Conservation (phyloP, 2,113 vertebrate genomes). For the Periophthalmus modestus region DNA sequence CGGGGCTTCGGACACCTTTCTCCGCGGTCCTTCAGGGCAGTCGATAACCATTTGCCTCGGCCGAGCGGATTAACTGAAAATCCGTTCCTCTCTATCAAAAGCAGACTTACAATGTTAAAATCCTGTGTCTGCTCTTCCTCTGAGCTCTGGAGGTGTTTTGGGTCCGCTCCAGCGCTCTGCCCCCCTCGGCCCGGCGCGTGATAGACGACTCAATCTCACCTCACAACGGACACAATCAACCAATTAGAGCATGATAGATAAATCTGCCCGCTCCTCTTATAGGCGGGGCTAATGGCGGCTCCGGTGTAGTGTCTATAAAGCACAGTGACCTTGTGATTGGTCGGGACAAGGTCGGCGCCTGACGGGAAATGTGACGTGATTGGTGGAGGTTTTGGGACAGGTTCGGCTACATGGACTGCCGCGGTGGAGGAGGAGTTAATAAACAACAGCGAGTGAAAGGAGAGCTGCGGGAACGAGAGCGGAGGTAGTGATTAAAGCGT, state of each 20-base stretch:
- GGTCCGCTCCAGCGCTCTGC: constrained; percentile 63
- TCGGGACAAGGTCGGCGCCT: constrained; percentile 29
- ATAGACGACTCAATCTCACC: constrained; percentile 78
- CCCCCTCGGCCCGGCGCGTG: constrained; percentile 62
- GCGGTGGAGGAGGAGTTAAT: constrained; percentile 22
- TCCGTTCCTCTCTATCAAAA: constrained; percentile 70
- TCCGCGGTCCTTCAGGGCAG: constrained; percentile 46
- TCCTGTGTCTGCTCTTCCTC: constrained; percentile 43
- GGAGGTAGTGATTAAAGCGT: constrained; percentile 62
- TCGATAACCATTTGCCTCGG: constrained; percentile 67
- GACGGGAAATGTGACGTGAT: constrained; percentile 44
- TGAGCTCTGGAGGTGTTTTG: constrained; percentile 48
- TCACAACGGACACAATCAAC: constrained; percentile 71
- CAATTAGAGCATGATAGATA: constrained; percentile 75
- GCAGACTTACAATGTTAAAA: constrained; percentile 52
- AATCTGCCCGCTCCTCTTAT: constrained; percentile 65
- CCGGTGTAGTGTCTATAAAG: constrained; percentile 2
- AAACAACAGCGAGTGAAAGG: neutral
- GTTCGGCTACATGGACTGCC: neutral
- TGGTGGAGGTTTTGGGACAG: constrained; percentile 29
- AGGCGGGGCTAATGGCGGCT: constrained; percentile 57
- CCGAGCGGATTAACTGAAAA: constrained; percentile 69
- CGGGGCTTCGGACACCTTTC: neutral
- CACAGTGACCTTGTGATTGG: constrained; percentile 68
- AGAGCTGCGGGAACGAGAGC: constrained; percentile 3